These are phyloP conservation scores for Dicentrarchus labrax DNA, from an alignment of 2,113 vertebrate genomes.

Conservation along the genomic window DNA sequence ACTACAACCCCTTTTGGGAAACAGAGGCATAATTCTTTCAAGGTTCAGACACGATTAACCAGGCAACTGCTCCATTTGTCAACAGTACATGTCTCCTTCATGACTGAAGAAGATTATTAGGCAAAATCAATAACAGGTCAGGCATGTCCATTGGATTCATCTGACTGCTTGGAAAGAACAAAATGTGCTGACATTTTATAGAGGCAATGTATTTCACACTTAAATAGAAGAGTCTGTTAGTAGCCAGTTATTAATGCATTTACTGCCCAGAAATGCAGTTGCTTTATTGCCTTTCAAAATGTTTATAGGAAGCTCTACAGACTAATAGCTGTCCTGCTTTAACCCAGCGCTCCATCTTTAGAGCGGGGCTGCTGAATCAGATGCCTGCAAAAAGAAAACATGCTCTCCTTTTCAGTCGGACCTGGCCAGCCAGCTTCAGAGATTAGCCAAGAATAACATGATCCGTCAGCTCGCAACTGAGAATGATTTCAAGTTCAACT, in stretches of 20 bases:
- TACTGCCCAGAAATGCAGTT: constrained; percentile 9
- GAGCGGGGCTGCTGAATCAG: constrained; percentile 35
- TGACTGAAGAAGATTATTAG: not conserved
- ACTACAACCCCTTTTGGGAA: not conserved
- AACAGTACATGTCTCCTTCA: not conserved
- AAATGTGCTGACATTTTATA: constrained; percentile 11
- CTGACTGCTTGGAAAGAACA: constrained; percentile 4
- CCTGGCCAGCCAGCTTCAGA: constrained; percentile 23
- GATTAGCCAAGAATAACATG: constrained; percentile 40
- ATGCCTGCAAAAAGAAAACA: constrained; percentile 21
- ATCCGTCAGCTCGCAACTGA: not conserved
- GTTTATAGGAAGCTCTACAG: constrained; percentile 29
- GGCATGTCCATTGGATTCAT: not conserved
- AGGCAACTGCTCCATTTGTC: not conserved
- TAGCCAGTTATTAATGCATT: constrained; percentile 40
- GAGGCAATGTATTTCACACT: constrained; percentile 24
- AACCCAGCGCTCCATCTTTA: not conserved
- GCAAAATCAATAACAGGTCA: constrained; percentile 23
- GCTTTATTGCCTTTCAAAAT: constrained; percentile 46
- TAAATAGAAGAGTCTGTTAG: constrained; percentile 12
- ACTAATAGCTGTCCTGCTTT: constrained; percentile 34
- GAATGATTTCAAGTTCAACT: constrained; percentile 15
- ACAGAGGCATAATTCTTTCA: not conserved
- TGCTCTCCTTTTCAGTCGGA: constrained; percentile 20
- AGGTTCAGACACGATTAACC: not conserved